Evolutionary conservation across 2,113 vertebrate genomes (phyloP), one percentile per base, ranked within the genome.

Genomic region (Bungarus multicinctus): DNA sequence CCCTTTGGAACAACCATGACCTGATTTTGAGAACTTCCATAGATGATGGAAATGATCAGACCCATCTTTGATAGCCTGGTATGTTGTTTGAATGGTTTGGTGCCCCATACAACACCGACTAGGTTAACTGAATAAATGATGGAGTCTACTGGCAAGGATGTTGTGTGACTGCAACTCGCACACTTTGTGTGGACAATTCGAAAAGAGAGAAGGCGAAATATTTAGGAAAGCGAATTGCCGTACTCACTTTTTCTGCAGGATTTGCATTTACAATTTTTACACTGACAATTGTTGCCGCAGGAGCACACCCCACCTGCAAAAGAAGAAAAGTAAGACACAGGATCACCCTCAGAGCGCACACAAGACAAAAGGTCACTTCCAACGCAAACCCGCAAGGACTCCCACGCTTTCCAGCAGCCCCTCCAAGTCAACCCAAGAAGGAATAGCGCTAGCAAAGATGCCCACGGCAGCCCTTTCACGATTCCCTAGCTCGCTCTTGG

Each of bases 191-290:
- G 34, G 22, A 3, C 34, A 8, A 2, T 0, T 43, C 10, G 74
- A 8, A 39, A 20, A 34, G 34, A 81, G 69, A 81, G 34, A 7
- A 34, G n/a, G 3, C 1, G 34, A 39, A 39, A 39, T 18, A 43
- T 9, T 39, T 39, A 81, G 69, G 69, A 81, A 50, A 81, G 74
- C 2, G 16, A 3, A 39, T 7, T 1, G 20, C 74, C 0, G 18
- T 60, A 95, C 97, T 96, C 94, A 97, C 97, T 97, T 95, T 97
- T 97, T 92, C 96, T 96, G 97, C 98, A 99, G 0, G 96, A 96
- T 4, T 97, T 98, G 96, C 98, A 99, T 93, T 98, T 96, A 93
- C 98, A 99, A 93, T 98, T 98, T 9, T 97, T 98, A 91, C 98
- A 99, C 16, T 97, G 97, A 97, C 98, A 99, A 93, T 97, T 98